Conservation (phyloP, 2,888 invertebrate species). For the Brachypterus glaber region DNA sequence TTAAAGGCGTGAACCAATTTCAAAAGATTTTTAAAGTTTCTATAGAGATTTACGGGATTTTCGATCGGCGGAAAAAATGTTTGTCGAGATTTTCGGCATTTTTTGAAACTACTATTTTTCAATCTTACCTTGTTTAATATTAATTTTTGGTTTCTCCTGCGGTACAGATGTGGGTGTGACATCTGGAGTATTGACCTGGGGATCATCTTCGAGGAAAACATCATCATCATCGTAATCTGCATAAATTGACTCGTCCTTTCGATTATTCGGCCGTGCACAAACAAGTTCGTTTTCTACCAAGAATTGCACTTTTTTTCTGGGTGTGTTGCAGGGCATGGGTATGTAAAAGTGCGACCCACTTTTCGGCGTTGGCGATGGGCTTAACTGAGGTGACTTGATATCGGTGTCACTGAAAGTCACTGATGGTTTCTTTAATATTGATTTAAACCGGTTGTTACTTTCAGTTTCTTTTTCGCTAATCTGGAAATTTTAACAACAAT, state of each 20-base stretch:
- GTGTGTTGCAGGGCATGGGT: slow-evolving; percentile 42
- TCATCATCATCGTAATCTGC: slow-evolving; percentile 8
- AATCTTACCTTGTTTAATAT: too few species aligned
- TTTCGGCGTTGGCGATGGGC: slow-evolving; percentile 32
- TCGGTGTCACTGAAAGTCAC: slow-evolving; percentile 37
- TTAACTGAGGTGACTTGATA: slow-evolving; percentile 31
- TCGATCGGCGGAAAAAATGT: too few species aligned
- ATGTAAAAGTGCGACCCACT: slow-evolving; percentile 54
- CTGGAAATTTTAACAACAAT: too few species aligned
- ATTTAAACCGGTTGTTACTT: slow-evolving; percentile 38
- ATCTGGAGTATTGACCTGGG: too few species aligned
- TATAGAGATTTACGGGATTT: too few species aligned
- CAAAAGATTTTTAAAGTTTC: too few species aligned
- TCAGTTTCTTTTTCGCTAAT: slow-evolving; percentile 33
- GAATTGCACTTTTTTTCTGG: slow-evolving; percentile 64
- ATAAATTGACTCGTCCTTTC: slow-evolving; percentile 7
- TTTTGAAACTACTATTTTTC: too few species aligned
- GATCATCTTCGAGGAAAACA: neutral
- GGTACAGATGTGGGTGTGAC: too few species aligned
- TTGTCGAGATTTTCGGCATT: too few species aligned
- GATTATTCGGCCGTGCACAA: slow-evolving; percentile 8
- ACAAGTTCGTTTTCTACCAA: slow-evolving; percentile 52
- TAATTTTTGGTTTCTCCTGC: too few species aligned
- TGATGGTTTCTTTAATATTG: slow-evolving; percentile 47
- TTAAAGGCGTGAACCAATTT: too few species aligned